Evolutionary conservation across 2,113 vertebrate species (phyloP), one percentile per base, ranked within the genome.

Genomic region (Chamaea fasciata): DNA sequence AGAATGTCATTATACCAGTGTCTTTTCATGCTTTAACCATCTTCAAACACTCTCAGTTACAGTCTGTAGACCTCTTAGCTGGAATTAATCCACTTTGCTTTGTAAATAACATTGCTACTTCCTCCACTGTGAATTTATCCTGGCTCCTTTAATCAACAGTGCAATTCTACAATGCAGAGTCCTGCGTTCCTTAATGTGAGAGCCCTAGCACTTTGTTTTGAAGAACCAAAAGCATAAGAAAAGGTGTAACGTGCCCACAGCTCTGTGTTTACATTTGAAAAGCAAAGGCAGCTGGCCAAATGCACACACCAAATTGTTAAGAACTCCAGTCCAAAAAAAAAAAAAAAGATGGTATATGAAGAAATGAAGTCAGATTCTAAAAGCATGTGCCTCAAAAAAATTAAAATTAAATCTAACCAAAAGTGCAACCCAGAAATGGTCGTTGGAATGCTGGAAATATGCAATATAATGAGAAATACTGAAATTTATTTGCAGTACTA

Each of bases 1-100:
- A 62, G 59, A 88, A 96, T 76, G 70, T 39, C 86, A 89, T 96
- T 97, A 97, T 57, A 92, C 15, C 44, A 76, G 35, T 46, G 13
- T 59, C 77, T 93, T 96, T 83, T 93, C 70, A 76, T 73, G 49
- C 44, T 90, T 88, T 94, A 89, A 67, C 94, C 39, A 63, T 78
- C 75, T 79, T 92, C 60, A 95, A 83, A 81, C 56, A 80, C 39
- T 83, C 78, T 95, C 82, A 65, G 60, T 84, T 96, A 78, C 75
- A 73, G 39, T 13, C 7, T 37, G 18, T n/a, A 85, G 75, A 91
- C 47, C 4, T 11, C 78, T 90, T 76, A 90, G 39, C 33, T 85
- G 62, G 65, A 83, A 90, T 87, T 91, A 81, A 68, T 91, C 64
- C 50, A 87, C n/a, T 91, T 94, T 92, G n/a, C 64, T 68, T 83